Conservation (phyloP, 2,113 vertebrate species). For the Anarrhichthys ocellatus region DNA sequence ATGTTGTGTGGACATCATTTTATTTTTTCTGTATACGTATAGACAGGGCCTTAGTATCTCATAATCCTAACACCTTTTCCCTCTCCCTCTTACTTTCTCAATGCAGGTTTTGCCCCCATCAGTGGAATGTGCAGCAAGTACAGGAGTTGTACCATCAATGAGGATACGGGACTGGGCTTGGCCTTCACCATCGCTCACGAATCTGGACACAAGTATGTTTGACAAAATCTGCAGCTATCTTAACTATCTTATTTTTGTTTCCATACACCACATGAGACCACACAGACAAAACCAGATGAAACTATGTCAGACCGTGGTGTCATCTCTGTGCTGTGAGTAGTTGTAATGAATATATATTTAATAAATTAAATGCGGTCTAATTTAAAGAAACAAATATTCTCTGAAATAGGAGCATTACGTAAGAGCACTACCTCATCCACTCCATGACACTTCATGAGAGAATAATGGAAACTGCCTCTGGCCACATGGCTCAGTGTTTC, state of each 20-base stretch:
- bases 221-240: neutral
- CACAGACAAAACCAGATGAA: neutral
- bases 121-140: conserved; percentile 99
- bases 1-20: neutral
- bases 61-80: neutral
- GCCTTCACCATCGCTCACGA: conserved; percentile 99
- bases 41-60: too few species aligned
- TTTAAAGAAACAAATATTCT: conserved; percentile 42
- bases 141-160: conserved; percentile 98
- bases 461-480: conserved; percentile 51
- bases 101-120: conserved; percentile 95
- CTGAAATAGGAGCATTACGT: conserved; percentile 31
- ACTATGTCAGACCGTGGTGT: neutral
- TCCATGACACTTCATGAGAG: conserved; percentile 28
- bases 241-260: neutral
- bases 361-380: conserved; percentile 25
- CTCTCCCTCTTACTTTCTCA: neutral
- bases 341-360: conserved; percentile 23
- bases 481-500: conserved; percentile 47
- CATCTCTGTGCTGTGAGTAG: neutral
- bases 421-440: conserved; percentile 32
- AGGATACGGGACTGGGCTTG: conserved; percentile 95
- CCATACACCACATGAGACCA: neutral
- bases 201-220: conserved; percentile 96
- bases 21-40: neutral